Evolutionary conservation across 2,113 vertebrate genomes (phyloP), one percentile per base, ranked within the genome.

Genomic region (Archilochus colubris): DNA sequence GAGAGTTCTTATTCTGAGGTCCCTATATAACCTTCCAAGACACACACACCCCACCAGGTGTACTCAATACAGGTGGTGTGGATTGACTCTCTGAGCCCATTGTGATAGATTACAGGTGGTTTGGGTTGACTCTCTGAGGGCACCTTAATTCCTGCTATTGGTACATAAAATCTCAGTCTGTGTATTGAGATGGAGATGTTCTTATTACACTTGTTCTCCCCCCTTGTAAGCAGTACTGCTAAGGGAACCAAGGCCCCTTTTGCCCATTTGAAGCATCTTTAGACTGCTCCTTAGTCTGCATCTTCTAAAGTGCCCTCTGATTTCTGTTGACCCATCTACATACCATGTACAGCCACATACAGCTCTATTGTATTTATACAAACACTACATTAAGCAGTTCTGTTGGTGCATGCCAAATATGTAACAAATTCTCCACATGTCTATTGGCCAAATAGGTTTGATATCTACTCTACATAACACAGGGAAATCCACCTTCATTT

Each of bases 41-140:
- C 15, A 51, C 11, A 8, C 0, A 4, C 20, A 19, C 7, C 10
- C 22, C 4, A 1, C 21, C 33, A 81, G 69, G 0, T 4, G 51
- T 24, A 33, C 30, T 57, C 2, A 0, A 23, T 44, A 36, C 55
- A 30, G 20, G 30, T 4, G 3, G 9, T 53, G 74, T 55, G 57
- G 9, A 24, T 16, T 8, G 63, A 88, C 30, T 27, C 33, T 33
- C 46, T 46, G 16, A 46, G 46, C 16, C 46, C 46, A 18, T 19
- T 46, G 46, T 46, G 46, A 19, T 18, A 48, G 46, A 20, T 48
- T 18, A 48, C 46, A 48, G 21, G 13, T 18, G 14, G 44, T 46
- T 20, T 48, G 46, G 46, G 8, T 48, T 48, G 46, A 48, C 46
- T 48, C 46, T 48, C 53, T 40, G 25, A 48, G 54, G 20, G 38